Conservation (phyloP, 1,140 invertebrate genomes). For the Anoplophora glabripennis region DNA sequence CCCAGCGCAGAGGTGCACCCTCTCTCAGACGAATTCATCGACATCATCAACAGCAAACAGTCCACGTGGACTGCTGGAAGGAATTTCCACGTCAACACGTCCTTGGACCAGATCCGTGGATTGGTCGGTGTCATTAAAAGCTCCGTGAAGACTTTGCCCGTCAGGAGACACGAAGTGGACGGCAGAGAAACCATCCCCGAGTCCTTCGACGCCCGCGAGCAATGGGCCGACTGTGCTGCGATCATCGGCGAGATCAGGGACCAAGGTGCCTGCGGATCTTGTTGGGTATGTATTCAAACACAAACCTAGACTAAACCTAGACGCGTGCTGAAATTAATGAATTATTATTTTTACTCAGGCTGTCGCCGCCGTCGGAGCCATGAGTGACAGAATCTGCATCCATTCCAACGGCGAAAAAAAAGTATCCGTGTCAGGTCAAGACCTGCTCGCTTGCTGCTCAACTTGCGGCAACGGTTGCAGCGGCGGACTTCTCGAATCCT, state of each 20-base stretch:
- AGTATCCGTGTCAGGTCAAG: conserved; percentile 59
- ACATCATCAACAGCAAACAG: conserved; percentile 60
- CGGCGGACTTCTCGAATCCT: conserved; percentile 59
- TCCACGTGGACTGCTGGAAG: conserved; percentile 69
- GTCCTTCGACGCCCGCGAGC: conserved; percentile 24
- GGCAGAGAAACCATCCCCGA: conserved; percentile 21
- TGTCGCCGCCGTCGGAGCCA: conserved; percentile 67
- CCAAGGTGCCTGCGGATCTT: conserved; percentile 25
- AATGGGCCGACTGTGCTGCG: conserved; percentile 46
- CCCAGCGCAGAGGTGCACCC: conserved; percentile 36
- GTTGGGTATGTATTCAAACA: conserved; percentile 22
- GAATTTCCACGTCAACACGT: conserved; percentile 58
- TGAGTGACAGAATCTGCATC: conserved; percentile 69
- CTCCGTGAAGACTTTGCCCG: neutral
- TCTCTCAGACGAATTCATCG: conserved; percentile 62
- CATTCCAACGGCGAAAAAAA: conserved; percentile 55
- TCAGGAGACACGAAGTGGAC: neutral
- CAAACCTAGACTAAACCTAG: no score
- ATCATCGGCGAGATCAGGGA: conserved; percentile 22
- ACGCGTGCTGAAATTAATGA: no score
- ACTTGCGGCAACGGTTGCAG: conserved; percentile 61
- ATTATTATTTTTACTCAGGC: conserved; percentile 49
- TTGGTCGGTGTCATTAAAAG: conserved; percentile 10
- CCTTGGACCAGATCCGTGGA: conserved; percentile 5
- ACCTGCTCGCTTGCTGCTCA: conserved; percentile 62